These are phyloP conservation scores for Orthonyx spaldingii DNA, from an alignment of 2,113 vertebrate species.

Conservation along the genomic window DNA sequence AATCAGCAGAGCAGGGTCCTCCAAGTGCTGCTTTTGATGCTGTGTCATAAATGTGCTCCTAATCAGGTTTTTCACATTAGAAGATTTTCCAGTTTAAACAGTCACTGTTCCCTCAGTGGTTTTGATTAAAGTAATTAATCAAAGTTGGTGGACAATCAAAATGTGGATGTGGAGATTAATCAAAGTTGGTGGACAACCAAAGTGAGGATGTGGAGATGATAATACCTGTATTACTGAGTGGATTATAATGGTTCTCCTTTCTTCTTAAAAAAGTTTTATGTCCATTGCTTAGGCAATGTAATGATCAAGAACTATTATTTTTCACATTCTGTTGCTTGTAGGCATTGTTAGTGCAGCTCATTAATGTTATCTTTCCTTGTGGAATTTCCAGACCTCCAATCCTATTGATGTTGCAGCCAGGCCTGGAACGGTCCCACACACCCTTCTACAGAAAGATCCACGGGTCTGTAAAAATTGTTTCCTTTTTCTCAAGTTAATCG, in stretches of 20 bases:
- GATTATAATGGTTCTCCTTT: not conserved
- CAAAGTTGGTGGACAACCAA: too few species aligned
- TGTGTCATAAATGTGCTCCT: not conserved
- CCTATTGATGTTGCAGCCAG: constrained; percentile 91
- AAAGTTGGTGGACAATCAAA: not conserved
- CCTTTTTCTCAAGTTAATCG: not conserved
- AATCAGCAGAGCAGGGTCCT: not conserved
- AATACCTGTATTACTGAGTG: not conserved
- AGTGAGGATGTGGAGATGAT: not conserved
- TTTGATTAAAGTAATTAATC: not conserved
- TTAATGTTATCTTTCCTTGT: constrained; percentile 5
- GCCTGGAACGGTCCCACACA: constrained; percentile 91
- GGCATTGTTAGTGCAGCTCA: not conserved
- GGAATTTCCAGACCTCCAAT: constrained; percentile 86
- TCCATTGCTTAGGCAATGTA: not conserved
- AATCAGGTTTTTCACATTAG: not conserved
- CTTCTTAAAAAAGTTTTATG: not conserved
- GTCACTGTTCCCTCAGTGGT: not conserved
- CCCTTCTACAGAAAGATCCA: constrained; percentile 95
- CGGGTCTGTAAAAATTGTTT: constrained; percentile 76
- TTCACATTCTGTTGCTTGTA: not conserved
- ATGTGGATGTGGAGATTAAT: not conserved
- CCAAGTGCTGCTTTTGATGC: not conserved
- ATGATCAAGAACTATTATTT: not conserved
- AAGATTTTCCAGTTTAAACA: not conserved